These are phyloP conservation scores for Baronia brevicornis DNA, from an alignment of 2,888 invertebrate genomes.

Conservation along the genomic window DNA sequence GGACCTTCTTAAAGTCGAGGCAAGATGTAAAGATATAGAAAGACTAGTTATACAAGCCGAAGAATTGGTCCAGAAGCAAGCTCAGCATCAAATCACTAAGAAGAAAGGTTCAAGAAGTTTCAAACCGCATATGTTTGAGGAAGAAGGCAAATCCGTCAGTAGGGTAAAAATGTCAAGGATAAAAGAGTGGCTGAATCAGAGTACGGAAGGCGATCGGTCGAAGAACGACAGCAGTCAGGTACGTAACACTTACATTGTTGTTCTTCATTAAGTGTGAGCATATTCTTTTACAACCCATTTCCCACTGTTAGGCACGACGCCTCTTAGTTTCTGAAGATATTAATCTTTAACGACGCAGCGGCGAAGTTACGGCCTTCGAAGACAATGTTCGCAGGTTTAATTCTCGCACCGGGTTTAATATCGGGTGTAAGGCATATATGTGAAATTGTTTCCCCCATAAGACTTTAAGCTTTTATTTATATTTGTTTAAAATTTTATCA, in stretches of 20 bases:
- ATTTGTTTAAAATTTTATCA: no score
- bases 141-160: constrained; percentile 60
- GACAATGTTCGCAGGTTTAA: no score
- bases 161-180: constrained; percentile 80
- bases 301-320: no score
- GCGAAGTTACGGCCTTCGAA: no score
- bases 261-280: no score
- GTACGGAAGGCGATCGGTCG: constrained; percentile 37
- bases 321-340: no score
- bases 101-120: constrained; percentile 63
- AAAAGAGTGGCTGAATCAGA: constrained; percentile 81
- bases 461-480: no score
- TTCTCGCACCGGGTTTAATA: no score
- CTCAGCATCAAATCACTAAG: constrained; percentile 59
- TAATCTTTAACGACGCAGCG: no score
- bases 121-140: constrained; percentile 71
- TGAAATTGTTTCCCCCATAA: no score
- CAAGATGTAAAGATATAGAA: constrained; percentile 79
- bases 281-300: no score
- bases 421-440: no score
- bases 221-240: constrained; percentile 63
- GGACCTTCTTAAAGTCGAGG: constrained; percentile 62
- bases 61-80: constrained; percentile 81
- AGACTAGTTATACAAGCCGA: constrained; percentile 88
- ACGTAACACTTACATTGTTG: constrained; percentile 14